Evolutionary conservation across 2,888 invertebrate species (phyloP), one percentile per base, ranked within the genome.

Genomic region (Xanthorhoe spadicearia): DNA sequence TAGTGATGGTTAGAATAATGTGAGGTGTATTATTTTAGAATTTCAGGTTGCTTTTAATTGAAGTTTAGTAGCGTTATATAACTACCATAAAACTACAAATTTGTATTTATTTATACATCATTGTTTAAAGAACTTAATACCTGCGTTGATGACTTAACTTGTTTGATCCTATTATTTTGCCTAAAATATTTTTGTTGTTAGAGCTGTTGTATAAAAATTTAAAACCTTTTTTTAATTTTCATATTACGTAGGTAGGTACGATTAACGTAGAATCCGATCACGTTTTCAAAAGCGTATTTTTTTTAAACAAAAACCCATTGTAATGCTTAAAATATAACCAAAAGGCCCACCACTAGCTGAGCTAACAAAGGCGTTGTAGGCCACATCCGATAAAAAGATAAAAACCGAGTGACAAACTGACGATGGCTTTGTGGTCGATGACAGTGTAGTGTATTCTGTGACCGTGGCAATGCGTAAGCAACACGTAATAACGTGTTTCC

Each of bases 401-500:
- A 64, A 67, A 68, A 72, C 66, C 48, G 60, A 64, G 66, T 73
- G 72, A 79, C 81, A 79, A 80, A 77, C 61, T 61, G 72, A 77
- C 77, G 65, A 64, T 60, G 61, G 56, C 67, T 65, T 71, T 68
- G 74, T 53, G 74, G 71, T 70, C 72, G 72, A 61, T 64, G 70
- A 71, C 74, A 75, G 57, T 51, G 18, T 43, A 18, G 3, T 18
- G 2, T 63, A 51, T 46, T 51, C 64, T 64, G 73, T 51, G 73
- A 72, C 69, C 71, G 74, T 65, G 69, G 72, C 73, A 77, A 76
- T 75, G 79, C 76, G 80, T 77, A 77, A 77, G 76, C 77, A 76
- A 77, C 77, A 78, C 76, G 77, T 77, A 76, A 79, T 77, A 80
- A 77, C 72, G 67, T 70, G 68, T 69, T 70, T 54, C 49, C 72